Evolutionary conservation across 2,113 vertebrate genomes (phyloP).

Genomic region (Psettodes erumei): DNA sequence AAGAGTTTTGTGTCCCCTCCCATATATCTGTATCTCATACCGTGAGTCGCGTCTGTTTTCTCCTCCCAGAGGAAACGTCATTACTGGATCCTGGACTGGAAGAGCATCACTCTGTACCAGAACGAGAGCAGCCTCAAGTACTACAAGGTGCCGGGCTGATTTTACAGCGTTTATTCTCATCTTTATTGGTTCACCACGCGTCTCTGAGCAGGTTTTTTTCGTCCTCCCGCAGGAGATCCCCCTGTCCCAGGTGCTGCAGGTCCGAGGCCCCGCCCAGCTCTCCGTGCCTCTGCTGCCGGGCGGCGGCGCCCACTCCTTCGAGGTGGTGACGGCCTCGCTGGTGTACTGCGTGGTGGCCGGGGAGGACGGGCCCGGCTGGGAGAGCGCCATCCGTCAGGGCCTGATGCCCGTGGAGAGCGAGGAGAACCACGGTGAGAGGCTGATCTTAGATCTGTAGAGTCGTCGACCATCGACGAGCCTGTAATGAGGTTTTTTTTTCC

Average conservation of each 20-base stretch:
- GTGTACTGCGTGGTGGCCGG: constrained; percentile 76
- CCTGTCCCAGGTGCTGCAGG: constrained; percentile 80
- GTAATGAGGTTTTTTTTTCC: too few relatives aligned
- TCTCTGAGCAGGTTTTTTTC: too few relatives aligned
- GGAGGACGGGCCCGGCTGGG: constrained; percentile 65
- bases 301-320: constrained; percentile 64
- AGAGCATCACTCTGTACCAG: constrained; percentile 81
- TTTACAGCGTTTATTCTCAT: too few relatives aligned
- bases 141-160: too few relatives aligned
- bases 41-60: neutral
- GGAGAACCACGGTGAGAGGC: constrained; percentile 47
- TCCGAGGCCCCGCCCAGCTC: constrained; percentile 69
- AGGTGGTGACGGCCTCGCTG: constrained; percentile 75
- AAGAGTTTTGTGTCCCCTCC: too few relatives aligned
- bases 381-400: constrained; percentile 74
- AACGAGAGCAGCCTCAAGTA: constrained; percentile 80
- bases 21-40: too few relatives aligned
- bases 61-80: constrained; percentile 81
- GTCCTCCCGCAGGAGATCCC: constrained; percentile 73
- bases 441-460: too few relatives aligned
- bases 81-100: constrained; percentile 83
- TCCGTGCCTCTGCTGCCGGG: constrained; percentile 31
- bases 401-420: constrained; percentile 79
- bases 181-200: too few relatives aligned
- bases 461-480: too few relatives aligned